Base-by-base conservation (phyloP, 1,140 invertebrate genomes). In the Anastrepha ludens region DNA sequence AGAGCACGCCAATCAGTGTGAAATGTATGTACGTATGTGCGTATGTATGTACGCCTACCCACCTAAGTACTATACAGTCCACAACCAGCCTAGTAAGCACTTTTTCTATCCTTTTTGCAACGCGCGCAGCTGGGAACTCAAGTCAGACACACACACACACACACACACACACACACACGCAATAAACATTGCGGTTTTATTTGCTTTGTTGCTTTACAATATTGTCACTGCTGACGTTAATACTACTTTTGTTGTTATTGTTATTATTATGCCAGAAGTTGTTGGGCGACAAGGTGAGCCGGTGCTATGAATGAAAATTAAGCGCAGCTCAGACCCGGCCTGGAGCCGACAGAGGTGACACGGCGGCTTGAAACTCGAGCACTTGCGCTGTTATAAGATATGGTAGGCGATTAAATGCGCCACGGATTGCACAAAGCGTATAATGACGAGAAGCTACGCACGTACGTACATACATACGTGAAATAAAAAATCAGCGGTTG, bases 201-300 rank as follows among this genome's bases (percentile, higher is more conserved):
- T 67, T 41, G 9, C 29, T 3, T 67, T 13, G 20, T 67, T 41
- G 64, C 50, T 29, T 29, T 67, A 29, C 29, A 39, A 41, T 67
- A 67, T 41, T 67, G 64, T 67, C 64, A 67, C 39, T 41, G 64
- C 64, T 41, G 64, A n/a, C 39, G 3, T 44, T 74, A 74, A 74
- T 44, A 15, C 11, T 41, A 41, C 7, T 74, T 15, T 74, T 74
- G 17, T 44, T 74, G 41, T 74, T 47, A n/a, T 74, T 67, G 20
- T 15, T 74, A 47, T 47, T 47, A 74, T 74, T 47, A 74, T 41
- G 65, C 65, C 20, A 39, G 20, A 5, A 67, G 65, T 29, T 64
- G 65, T 41, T 41, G 6, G 65, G 20, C 65, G 67, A 74, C 67
- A 47, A 74, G 67, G 67, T 74, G 67, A 74, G 67, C 67, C 67